phyloP scores from a whole-genome alignment of 1,140 invertebrate genomes.

The Oppia nitens region DNA sequence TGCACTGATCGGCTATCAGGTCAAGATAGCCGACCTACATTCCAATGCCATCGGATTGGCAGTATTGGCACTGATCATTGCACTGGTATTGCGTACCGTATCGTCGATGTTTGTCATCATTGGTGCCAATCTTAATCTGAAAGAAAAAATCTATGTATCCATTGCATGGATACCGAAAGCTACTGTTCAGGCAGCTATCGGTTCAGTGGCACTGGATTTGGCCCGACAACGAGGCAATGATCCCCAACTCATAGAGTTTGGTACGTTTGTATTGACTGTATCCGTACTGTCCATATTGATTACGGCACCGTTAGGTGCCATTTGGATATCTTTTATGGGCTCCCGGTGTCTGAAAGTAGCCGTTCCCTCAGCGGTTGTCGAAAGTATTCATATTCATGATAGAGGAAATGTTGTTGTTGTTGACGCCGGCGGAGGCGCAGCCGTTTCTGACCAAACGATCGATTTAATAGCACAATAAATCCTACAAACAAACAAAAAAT shows the following conservation, averaged over 20 bases:
- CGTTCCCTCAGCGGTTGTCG: too few relatives aligned
- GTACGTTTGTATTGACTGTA: slow-evolving; percentile 37
- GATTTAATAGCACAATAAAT: too few relatives aligned
- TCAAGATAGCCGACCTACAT: slow-evolving; percentile 32
- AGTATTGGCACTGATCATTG: slow-evolving; percentile 29
- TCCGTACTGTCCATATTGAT: slow-evolving; percentile 70
- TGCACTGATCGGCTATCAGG: slow-evolving; percentile 67
- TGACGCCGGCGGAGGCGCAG: too few relatives aligned
- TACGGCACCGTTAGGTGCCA: slow-evolving; percentile 73
- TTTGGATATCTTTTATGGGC: too few relatives aligned
- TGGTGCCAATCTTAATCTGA: slow-evolving; percentile 49
- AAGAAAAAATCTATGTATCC: slow-evolving; percentile 72
- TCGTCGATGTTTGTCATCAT: slow-evolving; percentile 40
- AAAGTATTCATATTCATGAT: too few relatives aligned
- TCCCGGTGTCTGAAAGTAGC: too few relatives aligned
- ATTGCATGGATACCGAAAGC: slow-evolving; percentile 83
- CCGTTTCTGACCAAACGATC: too few relatives aligned
- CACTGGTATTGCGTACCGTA: slow-evolving; percentile 37
- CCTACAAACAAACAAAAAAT: too few relatives aligned
- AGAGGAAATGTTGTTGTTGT: too few relatives aligned
- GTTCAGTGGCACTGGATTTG: slow-evolving; percentile 55
- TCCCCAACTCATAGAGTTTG: slow-evolving; percentile 18
- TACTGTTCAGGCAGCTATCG: too few relatives aligned
- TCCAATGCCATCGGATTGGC: slow-evolving; percentile 25
- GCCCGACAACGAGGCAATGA: slow-evolving; percentile 32